Evolutionary conservation across 2,888 invertebrate species (phyloP).

Genomic region (Ochropacha duplaris): DNA sequence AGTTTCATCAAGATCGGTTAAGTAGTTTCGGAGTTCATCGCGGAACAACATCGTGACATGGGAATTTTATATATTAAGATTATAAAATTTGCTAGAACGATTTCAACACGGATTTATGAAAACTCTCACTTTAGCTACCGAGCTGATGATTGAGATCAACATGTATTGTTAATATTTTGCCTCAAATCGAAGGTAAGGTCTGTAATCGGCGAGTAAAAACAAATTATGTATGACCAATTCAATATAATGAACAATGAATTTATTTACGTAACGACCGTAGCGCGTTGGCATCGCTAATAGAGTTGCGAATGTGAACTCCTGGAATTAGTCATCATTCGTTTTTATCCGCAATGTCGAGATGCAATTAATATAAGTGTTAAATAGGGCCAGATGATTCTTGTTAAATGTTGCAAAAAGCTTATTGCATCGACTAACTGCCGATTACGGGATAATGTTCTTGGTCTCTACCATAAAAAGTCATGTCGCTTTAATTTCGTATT

Average conservation of each 20-base stretch:
- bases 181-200: neutral
- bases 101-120: neutral
- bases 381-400: conserved; percentile 18
- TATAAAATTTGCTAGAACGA: too few relatives aligned
- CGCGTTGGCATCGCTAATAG: neutral
- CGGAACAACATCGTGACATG: too few relatives aligned
- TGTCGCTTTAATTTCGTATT: neutral
- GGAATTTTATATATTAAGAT: too few relatives aligned
- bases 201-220: neutral
- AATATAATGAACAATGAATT: neutral
- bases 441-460: conserved; percentile 5
- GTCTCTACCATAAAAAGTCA: neutral
- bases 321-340: conserved; percentile 25
- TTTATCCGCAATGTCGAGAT: conserved; percentile 20
- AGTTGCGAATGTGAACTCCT: conserved; percentile 8
- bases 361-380: conserved; percentile 26
- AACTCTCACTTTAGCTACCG: neutral
- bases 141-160: neutral
- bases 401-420: conserved; percentile 10
- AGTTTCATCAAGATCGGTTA: too few relatives aligned
- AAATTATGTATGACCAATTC: neutral
- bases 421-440: conserved; percentile 1
- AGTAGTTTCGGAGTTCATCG: too few relatives aligned
- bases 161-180: neutral
- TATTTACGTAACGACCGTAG: neutral